phyloP scores from a whole-genome alignment of 2,113 vertebrate genomes.

The Pithys albifrons region DNA sequence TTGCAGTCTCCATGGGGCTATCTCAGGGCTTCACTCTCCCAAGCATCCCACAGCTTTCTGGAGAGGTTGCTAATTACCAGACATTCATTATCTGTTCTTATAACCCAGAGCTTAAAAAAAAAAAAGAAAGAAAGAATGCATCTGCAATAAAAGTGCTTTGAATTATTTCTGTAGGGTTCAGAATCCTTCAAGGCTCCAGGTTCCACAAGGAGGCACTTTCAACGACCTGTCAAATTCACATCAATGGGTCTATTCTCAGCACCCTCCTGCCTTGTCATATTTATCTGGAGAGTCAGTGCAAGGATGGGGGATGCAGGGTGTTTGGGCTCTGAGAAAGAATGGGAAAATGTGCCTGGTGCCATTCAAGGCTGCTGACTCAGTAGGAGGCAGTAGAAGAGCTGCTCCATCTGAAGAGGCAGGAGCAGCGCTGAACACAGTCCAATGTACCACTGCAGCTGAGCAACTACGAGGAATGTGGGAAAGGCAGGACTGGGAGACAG shows the following conservation, averaged over 20 bases:
- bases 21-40: constrained; percentile 19
- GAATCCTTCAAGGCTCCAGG: not conserved
- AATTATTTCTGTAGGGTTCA: not conserved
- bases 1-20: not conserved
- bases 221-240: not conserved
- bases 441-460: constrained; percentile 1
- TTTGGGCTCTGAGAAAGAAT: not conserved
- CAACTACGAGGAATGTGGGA: constrained; percentile 16
- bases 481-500: not conserved
- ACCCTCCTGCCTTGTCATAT: not conserved
- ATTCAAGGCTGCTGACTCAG: not conserved
- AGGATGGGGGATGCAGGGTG: not conserved
- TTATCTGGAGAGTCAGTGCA: not conserved
- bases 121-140: not conserved
- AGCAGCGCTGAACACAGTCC: not conserved
- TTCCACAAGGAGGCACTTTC: not conserved
- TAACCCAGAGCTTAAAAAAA: not conserved
- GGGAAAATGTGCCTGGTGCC: not conserved
- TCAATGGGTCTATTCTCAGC: not conserved
- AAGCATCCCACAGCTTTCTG: not conserved
- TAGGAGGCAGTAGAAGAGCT: not conserved
- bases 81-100: not conserved
- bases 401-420: not conserved
- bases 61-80: not conserved
- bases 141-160: not conserved